These are phyloP conservation scores for Rhabdophis nuchalis DNA, from an alignment of 2,797 vertebrate genomes.

Conservation along the genomic window DNA sequence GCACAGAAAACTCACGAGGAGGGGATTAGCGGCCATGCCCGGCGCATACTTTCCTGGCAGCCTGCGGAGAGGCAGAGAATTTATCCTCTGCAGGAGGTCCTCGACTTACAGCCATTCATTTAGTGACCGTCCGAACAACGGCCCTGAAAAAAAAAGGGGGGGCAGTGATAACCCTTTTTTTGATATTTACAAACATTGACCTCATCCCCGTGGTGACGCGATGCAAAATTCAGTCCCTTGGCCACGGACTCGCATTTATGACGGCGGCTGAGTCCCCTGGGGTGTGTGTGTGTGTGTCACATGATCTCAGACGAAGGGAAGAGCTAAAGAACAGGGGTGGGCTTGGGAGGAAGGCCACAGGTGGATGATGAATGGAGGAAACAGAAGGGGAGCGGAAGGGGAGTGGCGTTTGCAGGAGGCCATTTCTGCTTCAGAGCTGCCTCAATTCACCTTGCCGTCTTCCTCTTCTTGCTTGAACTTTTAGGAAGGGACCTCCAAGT, in stretches of 20 bases:
- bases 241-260: too few species aligned
- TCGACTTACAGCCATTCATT: neutral
- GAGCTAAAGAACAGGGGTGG: too few species aligned
- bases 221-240: too few species aligned
- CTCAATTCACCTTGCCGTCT: too few species aligned
- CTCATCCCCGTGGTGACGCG: fast-evolving
- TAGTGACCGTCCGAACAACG: neutral
- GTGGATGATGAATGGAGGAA: too few species aligned
- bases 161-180: neutral
- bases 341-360: too few species aligned
- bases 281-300: too few species aligned
- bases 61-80: neutral
- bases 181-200: neutral
- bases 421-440: neutral
- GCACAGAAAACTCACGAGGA: neutral
- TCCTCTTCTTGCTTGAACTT: neutral
- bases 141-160: neutral
- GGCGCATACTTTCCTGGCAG: neutral
- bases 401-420: too few species aligned
- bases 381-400: too few species aligned
- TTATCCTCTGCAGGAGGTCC: neutral
- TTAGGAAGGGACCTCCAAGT: slow-evolving; percentile 96
- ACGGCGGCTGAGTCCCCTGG: too few species aligned
- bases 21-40: neutral
- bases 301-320: too few species aligned